Conservation (phyloP, 2,888 invertebrate species). For the Apamea sordens region DNA sequence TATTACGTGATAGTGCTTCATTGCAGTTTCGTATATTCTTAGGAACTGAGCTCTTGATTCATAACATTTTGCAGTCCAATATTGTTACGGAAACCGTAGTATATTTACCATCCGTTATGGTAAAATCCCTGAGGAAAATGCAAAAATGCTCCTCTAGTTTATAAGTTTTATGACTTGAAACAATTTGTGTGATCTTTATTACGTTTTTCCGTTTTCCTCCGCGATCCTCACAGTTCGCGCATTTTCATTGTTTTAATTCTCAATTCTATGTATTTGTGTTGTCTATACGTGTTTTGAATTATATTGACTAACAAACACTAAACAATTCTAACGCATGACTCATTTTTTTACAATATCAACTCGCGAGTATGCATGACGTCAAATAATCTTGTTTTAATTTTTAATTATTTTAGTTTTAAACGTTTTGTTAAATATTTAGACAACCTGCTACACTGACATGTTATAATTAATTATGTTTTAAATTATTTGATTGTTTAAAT, state of each 20-base stretch:
- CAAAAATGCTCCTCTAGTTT: slow-evolving; percentile 81
- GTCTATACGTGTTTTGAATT: slow-evolving; percentile 80
- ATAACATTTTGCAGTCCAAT: slow-evolving; percentile 74
- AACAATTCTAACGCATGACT: slow-evolving; percentile 89
- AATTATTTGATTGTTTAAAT: slow-evolving; percentile 73
- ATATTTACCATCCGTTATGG: slow-evolving; percentile 71
- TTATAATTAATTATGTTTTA: slow-evolving; percentile 77
- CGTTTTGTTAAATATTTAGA: slow-evolving; percentile 76
- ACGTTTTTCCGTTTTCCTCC: slow-evolving; percentile 86
- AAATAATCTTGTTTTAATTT: slow-evolving; percentile 69
- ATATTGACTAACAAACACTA: slow-evolving; percentile 89
- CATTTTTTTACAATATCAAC: slow-evolving; percentile 83
- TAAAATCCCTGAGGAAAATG: slow-evolving; percentile 82
- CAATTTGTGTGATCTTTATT: slow-evolving; percentile 71
- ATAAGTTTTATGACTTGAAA: slow-evolving; percentile 79
- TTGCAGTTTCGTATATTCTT: slow-evolving; percentile 80
- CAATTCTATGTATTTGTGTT: slow-evolving; percentile 70
- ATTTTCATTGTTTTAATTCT: slow-evolving; percentile 66
- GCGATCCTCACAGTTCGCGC: slow-evolving; percentile 78
- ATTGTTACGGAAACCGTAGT: slow-evolving; percentile 60
- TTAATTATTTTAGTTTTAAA: slow-evolving; percentile 70
- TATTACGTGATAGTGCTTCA: slow-evolving; percentile 79
- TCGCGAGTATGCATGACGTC: slow-evolving; percentile 89
- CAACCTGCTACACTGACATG: slow-evolving; percentile 83
- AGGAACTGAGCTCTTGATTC: slow-evolving; percentile 68